Base-by-base conservation (phyloP, 2,113 vertebrate genomes). In the Prunella fulvescens region DNA sequence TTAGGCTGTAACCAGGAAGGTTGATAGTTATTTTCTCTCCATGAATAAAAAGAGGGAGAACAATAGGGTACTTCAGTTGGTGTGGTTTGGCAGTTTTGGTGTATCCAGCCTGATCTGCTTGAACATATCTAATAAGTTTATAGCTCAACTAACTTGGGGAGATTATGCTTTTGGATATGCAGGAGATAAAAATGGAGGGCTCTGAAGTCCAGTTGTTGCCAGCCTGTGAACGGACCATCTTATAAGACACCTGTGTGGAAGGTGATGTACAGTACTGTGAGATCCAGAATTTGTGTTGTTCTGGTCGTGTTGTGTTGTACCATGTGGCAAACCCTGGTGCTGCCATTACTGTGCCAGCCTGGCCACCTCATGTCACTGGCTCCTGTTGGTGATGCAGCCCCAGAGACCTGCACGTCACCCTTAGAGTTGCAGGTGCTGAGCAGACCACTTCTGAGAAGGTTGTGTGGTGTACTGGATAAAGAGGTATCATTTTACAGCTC, bases 401-500 rank as follows among this genome's bases (percentile, higher is more conserved):
- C 33, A 4, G 42, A 71, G 72, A 74, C 28, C 81, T 72, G 61
- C 29, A 26, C 24, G 33, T 40, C 25, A 44, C 0, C 58, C 4
- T 0, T 8, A 0, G 0, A 6, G 11, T 1, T 42, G 58, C 23
- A 64, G 90, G 81, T 81, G 74, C 58, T 88, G 19, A 71, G 35
- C 48, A 48, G 53, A 25, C 39, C 26, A 11, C 67, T 72, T 50
- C 66, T 53, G 64, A 60, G 71, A 74, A 92, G 72, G 54, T 81
- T 14, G 10, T 81, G 50, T 65, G 51, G 35, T 71, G n/a, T 47
- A 13, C 29, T 76, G 84, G 91, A 51, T 79, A 44, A 51, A 91
- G 65, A 57, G n/a, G 11, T 33, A 42, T 85, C 60, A 25, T 72
- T 70, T 95, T 94, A 83, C 71, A 74, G 82, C 66, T 96, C 74